Conservation (phyloP, 2,888 invertebrate genomes). For the Sarcophaga variegata region DNA sequence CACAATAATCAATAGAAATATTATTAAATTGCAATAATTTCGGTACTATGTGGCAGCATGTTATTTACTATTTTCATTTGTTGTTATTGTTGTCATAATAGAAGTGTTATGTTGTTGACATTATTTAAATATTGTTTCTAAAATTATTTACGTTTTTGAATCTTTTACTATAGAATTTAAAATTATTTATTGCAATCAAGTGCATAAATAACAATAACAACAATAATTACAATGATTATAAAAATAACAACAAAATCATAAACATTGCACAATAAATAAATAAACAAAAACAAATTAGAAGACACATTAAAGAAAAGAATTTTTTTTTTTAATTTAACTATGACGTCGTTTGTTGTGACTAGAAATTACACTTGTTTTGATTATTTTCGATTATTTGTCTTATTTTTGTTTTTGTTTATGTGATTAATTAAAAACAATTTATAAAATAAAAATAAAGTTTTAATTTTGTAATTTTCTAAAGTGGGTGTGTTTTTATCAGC, state of each 20-base stretch:
- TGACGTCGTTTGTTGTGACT: neutral
- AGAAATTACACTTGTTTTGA: neutral
- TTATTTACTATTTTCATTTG: neutral
- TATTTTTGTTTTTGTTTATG: neutral
- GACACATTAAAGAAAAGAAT: neutral
- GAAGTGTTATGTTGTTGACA: neutral
- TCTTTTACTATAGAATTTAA: neutral
- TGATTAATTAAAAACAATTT: neutral
- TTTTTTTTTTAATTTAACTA: neutral
- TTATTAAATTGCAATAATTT: too few relatives aligned
- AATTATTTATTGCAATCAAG: neutral
- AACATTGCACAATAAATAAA: neutral
- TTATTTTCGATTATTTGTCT: neutral
- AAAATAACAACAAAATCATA: neutral
- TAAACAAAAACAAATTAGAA: neutral
- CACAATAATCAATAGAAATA: too few relatives aligned
- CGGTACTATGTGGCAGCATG: too few relatives aligned
- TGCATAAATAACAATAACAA: neutral
- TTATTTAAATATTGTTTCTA: neutral
- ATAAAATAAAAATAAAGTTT: neutral
- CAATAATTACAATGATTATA: neutral
- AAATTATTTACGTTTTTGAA: too few relatives aligned
- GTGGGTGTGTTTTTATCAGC: too few relatives aligned
- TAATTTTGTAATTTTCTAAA: too few relatives aligned
- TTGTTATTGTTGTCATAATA: neutral